A percentile compares a stretch with the other conserved stretches of the same genome.
Evolutionary conservation across 2,797 vertebrate species (phyloP).

Genomic region (Anomalospiza imberbis): DNA sequence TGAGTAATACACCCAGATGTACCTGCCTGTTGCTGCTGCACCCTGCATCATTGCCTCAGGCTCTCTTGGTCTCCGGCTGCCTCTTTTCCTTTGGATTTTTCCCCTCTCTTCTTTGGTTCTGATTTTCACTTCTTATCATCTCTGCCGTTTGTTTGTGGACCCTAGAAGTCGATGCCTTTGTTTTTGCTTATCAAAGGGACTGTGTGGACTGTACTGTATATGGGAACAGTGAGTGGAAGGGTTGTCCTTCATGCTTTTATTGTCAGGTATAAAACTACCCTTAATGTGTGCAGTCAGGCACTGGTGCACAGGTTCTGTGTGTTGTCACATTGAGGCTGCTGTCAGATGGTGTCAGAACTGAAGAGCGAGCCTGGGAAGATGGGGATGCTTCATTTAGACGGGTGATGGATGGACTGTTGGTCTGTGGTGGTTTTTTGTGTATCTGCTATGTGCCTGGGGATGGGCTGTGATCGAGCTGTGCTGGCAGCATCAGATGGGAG

Average conservation of each 20-base stretch:
- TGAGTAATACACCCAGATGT: constrained; percentile 67
- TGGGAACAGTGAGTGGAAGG: neutral
- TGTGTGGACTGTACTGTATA: neutral
- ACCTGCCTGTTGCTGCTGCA: neutral
- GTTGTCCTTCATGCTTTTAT: neutral
- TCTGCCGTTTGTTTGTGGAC: neutral
- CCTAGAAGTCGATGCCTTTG: neutral
- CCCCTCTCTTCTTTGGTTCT: neutral
- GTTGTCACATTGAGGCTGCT: neutral
- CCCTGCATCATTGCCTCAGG: neutral
- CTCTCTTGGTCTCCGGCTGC: neutral
- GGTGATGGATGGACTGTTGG: neutral
- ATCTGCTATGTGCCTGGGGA: neutral
- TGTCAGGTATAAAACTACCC: neutral
- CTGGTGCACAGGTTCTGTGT: neutral
- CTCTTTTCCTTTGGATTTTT: neutral
- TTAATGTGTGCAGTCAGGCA: neutral
- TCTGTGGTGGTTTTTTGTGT: neutral
- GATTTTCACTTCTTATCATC: neutral
- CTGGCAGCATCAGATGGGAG: neutral
- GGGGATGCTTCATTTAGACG: neutral
- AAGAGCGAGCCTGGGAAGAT: neutral
- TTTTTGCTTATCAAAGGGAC: neutral
- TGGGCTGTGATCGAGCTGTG: neutral
- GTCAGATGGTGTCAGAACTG: neutral